These are phyloP conservation scores for Chironomus tepperi DNA, from an alignment of 1,140 invertebrate species.

Conservation along the genomic window DNA sequence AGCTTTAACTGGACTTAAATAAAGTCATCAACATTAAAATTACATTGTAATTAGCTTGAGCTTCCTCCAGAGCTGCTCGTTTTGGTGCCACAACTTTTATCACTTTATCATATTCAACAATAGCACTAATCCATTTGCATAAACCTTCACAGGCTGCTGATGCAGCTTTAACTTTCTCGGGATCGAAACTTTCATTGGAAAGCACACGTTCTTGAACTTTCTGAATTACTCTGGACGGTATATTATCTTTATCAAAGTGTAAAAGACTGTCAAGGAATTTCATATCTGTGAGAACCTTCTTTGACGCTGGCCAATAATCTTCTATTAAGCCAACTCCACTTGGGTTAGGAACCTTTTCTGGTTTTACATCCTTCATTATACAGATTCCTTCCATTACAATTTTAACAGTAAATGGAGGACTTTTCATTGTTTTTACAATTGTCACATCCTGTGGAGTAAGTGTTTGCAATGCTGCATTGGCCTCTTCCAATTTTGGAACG, in stretches of 20 bases:
- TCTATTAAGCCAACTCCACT: slow-evolving; percentile 67
- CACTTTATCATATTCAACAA: slow-evolving; percentile 89
- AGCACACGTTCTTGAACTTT: slow-evolving; percentile 75
- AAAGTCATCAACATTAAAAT: slow-evolving; percentile 2
- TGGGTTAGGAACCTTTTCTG: slow-evolving; percentile 71
- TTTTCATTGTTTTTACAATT: slow-evolving; percentile 95
- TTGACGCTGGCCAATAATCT: slow-evolving; percentile 90
- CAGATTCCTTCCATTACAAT: slow-evolving; percentile 95
- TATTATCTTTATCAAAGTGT: slow-evolving; percentile 88
- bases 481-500: slow-evolving; percentile 85
- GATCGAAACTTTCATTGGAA: slow-evolving; percentile 81
- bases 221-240: slow-evolving; percentile 70
- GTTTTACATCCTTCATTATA: slow-evolving; percentile 70
- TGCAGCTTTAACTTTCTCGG: slow-evolving; percentile 73
- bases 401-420: slow-evolving; percentile 85
- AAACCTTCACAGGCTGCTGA: slow-evolving; percentile 73
- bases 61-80: slow-evolving; percentile 65
- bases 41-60: slow-evolving; percentile 58
- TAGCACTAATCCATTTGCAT: slow-evolving; percentile 85
- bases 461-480: slow-evolving; percentile 81
- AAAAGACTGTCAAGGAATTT: slow-evolving; percentile 79
- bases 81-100: slow-evolving; percentile 82
- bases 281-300: slow-evolving; percentile 82
- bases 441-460: slow-evolving; percentile 88
- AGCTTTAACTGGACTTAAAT: background rate